Conservation (phyloP, 2,888 invertebrate species). For the Melanophora roralis region DNA sequence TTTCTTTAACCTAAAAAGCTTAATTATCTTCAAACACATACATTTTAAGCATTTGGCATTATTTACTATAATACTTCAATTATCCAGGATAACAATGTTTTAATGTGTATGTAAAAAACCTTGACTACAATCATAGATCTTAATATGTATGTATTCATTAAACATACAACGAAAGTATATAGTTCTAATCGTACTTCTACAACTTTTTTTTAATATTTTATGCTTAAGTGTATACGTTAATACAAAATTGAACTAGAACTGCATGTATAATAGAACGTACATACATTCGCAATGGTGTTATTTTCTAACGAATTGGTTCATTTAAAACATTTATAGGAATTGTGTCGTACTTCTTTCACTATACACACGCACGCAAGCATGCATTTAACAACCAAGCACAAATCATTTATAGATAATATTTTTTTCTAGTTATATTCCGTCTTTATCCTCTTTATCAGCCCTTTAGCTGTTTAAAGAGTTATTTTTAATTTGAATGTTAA, state of each 20-base stretch:
- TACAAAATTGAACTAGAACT: no score
- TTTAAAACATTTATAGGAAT: slow-evolving; percentile 23
- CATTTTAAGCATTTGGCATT: slow-evolving; percentile 24
- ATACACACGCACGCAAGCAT: background rate
- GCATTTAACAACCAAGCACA: no score
- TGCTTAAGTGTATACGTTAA: no score
- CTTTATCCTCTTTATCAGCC: no score
- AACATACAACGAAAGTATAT: slow-evolving; percentile 58
- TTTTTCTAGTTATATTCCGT: background rate
- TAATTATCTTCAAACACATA: slow-evolving; percentile 50
- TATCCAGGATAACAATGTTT: slow-evolving; percentile 39
- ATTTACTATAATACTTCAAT: slow-evolving; percentile 26
- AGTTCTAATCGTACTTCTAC: slow-evolving; percentile 3
- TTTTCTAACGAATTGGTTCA: slow-evolving; percentile 31
- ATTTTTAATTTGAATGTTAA: no score
- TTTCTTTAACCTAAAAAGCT: slow-evolving; percentile 39
- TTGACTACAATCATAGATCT: slow-evolving; percentile 58
- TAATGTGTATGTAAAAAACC: slow-evolving; percentile 37
- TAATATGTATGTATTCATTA: slow-evolving; percentile 66
- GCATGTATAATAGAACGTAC: no score
- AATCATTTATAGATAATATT: slow-evolving; percentile 23
- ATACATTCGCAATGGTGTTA: slow-evolving; percentile 18
- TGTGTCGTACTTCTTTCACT: background rate
- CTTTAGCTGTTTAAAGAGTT: no score
- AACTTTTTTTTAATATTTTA: no score